phyloP scores from a whole-genome alignment of 2,113 vertebrate species.

The Tragelaphus strepsiceros region DNA sequence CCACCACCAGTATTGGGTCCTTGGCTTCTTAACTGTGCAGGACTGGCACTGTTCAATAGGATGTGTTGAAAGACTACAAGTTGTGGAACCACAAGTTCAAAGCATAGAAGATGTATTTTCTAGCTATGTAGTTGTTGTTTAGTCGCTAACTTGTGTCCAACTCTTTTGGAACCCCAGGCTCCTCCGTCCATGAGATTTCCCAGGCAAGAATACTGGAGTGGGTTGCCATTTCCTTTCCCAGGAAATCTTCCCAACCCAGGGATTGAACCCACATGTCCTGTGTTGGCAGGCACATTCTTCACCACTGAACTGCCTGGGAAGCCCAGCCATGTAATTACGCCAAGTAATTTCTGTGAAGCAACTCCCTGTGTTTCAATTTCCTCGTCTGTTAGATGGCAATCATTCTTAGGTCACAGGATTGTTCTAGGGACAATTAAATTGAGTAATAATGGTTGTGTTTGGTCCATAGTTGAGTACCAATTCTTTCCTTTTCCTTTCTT shows the following conservation, averaged over 20 bases:
- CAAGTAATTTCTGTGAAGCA: not conserved
- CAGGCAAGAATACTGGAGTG: not conserved
- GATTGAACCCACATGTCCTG: not conserved
- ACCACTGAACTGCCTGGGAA: not conserved
- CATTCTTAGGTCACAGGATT: not conserved
- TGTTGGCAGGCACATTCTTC: not conserved
- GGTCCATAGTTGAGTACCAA: not conserved
- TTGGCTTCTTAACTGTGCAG: not conserved
- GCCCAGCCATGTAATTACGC: not conserved
- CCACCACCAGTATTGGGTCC: not conserved
- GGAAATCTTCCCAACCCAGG: not conserved
- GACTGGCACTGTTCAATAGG: not conserved
- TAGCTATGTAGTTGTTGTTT: not conserved
- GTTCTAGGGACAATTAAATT: not conserved
- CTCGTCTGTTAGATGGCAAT: not conserved
- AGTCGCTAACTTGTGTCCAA: not conserved
- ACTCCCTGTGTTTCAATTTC: not conserved
- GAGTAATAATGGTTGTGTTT: not conserved
- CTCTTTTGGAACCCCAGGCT: not conserved
- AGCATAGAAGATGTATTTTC: not conserved
- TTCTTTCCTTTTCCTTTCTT: not conserved
- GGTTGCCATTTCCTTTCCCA: not conserved
- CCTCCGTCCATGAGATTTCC: not conserved
- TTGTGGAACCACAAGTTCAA: not conserved
- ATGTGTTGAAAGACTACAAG: not conserved